Evolutionary conservation across 2,113 vertebrate species (phyloP), one percentile per base, ranked within the genome.

Genomic region (Brachyhypopomus gauderio): DNA sequence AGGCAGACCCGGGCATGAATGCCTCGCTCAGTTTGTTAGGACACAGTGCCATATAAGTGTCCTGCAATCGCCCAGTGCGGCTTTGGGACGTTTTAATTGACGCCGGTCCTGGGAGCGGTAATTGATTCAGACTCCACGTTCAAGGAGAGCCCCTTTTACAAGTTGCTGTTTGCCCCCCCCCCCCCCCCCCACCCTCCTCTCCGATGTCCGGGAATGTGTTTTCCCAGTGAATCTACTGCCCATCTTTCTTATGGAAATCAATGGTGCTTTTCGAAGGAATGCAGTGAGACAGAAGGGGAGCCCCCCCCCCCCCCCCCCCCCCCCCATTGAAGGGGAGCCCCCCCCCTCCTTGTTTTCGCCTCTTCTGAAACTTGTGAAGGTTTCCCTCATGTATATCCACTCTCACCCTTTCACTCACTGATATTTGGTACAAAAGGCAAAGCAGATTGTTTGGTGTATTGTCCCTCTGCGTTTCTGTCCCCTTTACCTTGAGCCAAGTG

Each of bases 241-340:
- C 93, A 95, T 95, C 96, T 96, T 99, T 98, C 95, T 97, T 96
- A 98, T 98, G 97, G 96, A 98, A 98, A 99, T 98, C 94, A 94
- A 95, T 94, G 95, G 84, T 89, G 94, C 95, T 89, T 96, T 95
- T 92, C 87, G 85, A 82, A 85, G 84, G 85, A 83, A 82, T 78
- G 84, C 84, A 87, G 85, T 83, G 85, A 89, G 85, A 87, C 81
- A 86, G 86, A 91, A 81, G 94, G 91, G 93, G 93, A 95, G 95
- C 25, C 4, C 20, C 22, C 36, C 30, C 30, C 30, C 14, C 41
- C 9, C 41, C 1, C 17, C 27, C 92, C 92, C 92, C 91, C 93
- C 90, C 27, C 92, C 92, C 92, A 87, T 80, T 86, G 86, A 91
- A 81, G 94, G 91, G 93, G 93, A 95, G 95, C 25, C 4, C 20